A percentile compares a stretch with the other conserved stretches of the same genome.
phyloP scores from a whole-genome alignment of 2,113 vertebrate genomes.

The Pitta sordida region DNA sequence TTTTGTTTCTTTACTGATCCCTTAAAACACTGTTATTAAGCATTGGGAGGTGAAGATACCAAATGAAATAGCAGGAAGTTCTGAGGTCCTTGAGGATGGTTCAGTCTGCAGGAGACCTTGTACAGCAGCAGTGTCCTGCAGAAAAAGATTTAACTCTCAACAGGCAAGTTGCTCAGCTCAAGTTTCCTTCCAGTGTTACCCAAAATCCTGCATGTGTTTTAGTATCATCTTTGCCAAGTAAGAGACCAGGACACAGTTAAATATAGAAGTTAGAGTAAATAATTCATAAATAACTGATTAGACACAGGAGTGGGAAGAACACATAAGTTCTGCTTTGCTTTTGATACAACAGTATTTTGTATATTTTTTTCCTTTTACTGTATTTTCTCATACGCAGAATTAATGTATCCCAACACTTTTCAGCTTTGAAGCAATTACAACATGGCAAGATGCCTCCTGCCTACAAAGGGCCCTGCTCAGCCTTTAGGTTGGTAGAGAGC shows the following conservation, averaged over 20 bases:
- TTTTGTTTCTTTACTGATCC: background rate
- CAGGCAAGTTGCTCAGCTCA: background rate
- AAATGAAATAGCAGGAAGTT: conserved; percentile 37
- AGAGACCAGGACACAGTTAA: background rate
- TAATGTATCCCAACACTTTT: background rate
- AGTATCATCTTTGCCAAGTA: background rate
- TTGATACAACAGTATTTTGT: background rate
- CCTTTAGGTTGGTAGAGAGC: background rate
- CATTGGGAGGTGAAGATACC: conserved; percentile 42
- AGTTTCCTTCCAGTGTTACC: background rate
- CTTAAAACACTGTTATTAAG: conserved; percentile 62
- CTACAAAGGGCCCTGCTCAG: background rate
- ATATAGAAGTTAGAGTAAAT: background rate
- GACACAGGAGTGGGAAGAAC: background rate
- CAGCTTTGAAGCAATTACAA: background rate
- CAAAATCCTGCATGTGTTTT: background rate
- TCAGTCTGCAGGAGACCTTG: conserved; percentile 8
- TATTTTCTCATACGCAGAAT: background rate
- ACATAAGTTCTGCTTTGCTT: background rate
- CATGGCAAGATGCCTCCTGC: background rate
- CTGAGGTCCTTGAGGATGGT: conserved; percentile 16
- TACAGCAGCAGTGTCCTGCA: background rate
- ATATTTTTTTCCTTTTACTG: background rate
- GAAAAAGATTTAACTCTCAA: conserved; percentile 37
- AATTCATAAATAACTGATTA: background rate